These are phyloP conservation scores for Schlechtendalia chinensis DNA, from an alignment of 1,140 invertebrate species.

Conservation along the genomic window DNA sequence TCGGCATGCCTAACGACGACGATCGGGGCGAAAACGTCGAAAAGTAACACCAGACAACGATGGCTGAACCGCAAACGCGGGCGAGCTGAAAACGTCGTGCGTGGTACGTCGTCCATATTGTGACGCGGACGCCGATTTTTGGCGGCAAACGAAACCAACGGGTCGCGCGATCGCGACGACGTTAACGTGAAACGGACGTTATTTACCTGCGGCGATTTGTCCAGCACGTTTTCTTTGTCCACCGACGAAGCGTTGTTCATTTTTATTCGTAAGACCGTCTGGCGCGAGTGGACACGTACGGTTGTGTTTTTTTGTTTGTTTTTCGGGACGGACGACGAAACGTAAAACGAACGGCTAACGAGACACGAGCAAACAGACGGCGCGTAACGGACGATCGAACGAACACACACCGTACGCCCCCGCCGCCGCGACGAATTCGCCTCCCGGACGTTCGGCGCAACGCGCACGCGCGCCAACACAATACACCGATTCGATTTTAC, in stretches of 20 bases:
- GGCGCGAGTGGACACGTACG: not conserved
- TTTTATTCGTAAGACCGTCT: too few relatives aligned
- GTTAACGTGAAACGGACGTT: not conserved
- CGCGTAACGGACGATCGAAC: not conserved
- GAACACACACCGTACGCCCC: not conserved
- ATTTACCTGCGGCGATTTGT: slow-evolving; percentile 13
- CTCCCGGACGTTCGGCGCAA: not conserved
- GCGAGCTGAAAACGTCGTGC: too few relatives aligned
- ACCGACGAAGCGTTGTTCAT: not conserved
- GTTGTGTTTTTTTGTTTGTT: too few relatives aligned
- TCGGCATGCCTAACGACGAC: too few relatives aligned
- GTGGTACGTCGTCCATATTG: too few relatives aligned
- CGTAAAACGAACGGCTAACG: not conserved
- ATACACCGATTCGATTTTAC: not conserved
- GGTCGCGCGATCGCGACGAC: too few relatives aligned
- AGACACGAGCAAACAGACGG: not conserved
- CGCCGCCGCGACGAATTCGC: too few relatives aligned
- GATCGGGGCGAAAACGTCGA: too few relatives aligned
- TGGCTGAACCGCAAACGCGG: too few relatives aligned
- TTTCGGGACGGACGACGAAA: not conserved
- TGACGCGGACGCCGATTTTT: too few relatives aligned
- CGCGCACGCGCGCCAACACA: not conserved
- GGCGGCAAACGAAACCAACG: too few relatives aligned
- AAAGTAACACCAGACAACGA: too few relatives aligned
- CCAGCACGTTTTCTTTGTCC: slow-evolving; percentile 17